Evolutionary conservation across 2,797 vertebrate genomes (phyloP).

Genomic region (Morus bassanus): DNA sequence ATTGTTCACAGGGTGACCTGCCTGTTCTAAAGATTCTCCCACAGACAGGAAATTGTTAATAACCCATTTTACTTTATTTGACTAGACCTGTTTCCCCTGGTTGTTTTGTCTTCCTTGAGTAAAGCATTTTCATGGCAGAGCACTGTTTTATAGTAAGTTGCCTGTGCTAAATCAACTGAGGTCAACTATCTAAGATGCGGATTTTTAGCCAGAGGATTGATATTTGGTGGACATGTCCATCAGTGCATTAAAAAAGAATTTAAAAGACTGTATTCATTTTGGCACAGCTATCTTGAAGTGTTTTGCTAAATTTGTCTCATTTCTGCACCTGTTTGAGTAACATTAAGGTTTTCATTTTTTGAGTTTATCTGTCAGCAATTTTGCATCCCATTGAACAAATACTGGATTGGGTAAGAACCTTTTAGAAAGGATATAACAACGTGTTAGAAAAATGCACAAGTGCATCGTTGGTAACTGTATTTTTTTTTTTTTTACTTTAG

Average conservation of each 20-base stretch:
- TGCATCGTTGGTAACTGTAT: rapidly evolving
- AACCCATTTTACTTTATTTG: neutral
- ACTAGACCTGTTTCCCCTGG: neutral
- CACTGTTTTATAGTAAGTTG: neutral
- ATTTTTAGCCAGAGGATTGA: neutral
- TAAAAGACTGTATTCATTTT: neutral
- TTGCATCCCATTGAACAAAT: neutral
- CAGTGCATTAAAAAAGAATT: neutral
- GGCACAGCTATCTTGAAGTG: neutral
- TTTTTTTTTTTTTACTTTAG: neutral
- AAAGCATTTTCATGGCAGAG: neutral
- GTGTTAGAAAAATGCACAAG: neutral
- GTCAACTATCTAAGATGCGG: neutral
- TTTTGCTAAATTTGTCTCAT: neutral
- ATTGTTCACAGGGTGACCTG: too few species aligned
- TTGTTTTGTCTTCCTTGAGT: neutral
- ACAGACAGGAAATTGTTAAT: neutral
- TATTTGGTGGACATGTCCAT: neutral
- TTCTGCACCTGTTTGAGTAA: neutral
- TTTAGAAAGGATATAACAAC: neutral
- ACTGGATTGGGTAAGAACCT: neutral
- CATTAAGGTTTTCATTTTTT: neutral
- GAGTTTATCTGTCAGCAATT: neutral
- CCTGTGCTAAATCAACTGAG: neutral
- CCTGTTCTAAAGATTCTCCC: too few species aligned